Conservation (phyloP, 2,113 vertebrate species). For the Rattus rattus region DNA sequence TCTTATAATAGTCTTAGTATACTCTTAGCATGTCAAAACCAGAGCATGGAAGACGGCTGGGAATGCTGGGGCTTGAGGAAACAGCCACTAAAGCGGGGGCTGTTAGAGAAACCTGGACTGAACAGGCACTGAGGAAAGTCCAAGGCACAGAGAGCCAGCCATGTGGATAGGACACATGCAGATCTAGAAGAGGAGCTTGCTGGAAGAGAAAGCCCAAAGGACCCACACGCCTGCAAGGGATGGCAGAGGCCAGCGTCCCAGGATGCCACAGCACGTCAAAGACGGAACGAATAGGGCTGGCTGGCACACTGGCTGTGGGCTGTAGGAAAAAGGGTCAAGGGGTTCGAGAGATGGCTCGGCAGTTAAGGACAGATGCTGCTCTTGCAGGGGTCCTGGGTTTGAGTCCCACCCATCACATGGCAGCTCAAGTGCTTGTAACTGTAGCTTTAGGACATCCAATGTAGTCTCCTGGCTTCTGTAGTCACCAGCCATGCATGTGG, state of each 20-base stretch:
- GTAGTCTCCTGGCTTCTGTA: neutral
- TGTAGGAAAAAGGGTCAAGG: neutral
- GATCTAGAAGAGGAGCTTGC: neutral
- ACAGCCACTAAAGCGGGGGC: neutral
- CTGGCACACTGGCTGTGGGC: neutral
- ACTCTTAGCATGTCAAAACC: neutral
- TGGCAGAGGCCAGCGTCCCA: neutral
- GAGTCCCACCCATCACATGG: neutral
- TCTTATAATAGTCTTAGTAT: too few species aligned
- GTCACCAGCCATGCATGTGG: neutral
- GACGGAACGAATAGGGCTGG: neutral
- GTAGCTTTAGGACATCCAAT: neutral
- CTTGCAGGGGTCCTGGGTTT: neutral
- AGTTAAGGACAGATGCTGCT: neutral
- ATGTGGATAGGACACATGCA: neutral
- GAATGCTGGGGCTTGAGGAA: neutral
- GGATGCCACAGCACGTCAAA: neutral
- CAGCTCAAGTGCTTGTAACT: neutral
- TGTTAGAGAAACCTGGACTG: neutral
- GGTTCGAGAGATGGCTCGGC: neutral
- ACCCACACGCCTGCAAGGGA: neutral
- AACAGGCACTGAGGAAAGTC: neutral
- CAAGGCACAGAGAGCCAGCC: neutral
- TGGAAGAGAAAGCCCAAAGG: neutral
- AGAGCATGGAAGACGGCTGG: neutral